Evolutionary conservation across 2,888 invertebrate genomes (phyloP).

Genomic region (Drosophila anomalata): DNA sequence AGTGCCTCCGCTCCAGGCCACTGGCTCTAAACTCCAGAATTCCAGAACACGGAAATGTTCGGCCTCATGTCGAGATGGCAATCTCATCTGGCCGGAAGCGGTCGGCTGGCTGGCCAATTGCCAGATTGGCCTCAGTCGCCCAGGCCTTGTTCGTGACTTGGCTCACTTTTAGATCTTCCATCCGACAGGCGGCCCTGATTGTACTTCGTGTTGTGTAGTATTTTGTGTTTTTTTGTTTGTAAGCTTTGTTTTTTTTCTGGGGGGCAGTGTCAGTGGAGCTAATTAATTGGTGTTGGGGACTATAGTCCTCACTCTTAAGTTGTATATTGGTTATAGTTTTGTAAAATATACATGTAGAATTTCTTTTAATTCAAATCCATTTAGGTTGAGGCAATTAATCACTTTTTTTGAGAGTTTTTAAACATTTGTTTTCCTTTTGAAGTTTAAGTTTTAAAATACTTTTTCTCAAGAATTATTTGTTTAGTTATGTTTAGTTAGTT

Average conservation of each 20-base stretch:
- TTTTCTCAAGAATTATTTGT: no score
- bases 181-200: neutral
- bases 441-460: no score
- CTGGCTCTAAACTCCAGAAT: neutral
- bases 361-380: no score
- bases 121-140: neutral
- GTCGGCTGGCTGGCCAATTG: neutral
- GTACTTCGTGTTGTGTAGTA: neutral
- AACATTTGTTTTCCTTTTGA: no score
- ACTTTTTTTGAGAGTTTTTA: no score
- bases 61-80: conserved; percentile 22
- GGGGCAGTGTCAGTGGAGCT: no score
- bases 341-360: no score
- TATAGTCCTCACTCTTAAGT: no score
- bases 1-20: neutral
- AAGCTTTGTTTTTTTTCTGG: neutral
- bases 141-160: conserved; percentile 17
- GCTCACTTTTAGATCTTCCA: conserved; percentile 2
- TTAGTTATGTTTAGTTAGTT: no score
- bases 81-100: conserved; percentile 23
- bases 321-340: no score
- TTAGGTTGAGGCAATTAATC: no score
- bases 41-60: conserved; percentile 17
- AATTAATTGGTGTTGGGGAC: no score
- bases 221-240: neutral